Base-by-base conservation (phyloP, 2,113 vertebrate genomes). In the Okapia johnstoni region DNA sequence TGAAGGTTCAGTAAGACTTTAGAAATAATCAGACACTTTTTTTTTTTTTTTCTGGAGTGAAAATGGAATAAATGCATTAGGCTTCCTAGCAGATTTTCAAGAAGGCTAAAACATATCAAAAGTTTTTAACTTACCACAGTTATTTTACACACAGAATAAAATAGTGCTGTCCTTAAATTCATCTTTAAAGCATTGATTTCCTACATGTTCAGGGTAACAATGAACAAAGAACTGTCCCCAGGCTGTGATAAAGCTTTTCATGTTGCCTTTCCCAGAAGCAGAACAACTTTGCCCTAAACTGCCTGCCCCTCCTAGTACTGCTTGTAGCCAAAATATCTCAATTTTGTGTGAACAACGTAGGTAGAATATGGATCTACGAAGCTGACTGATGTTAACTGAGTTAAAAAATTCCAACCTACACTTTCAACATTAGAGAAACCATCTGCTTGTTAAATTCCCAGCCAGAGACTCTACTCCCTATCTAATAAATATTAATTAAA, bases 401-500 rank as follows among this genome's bases (percentile, higher is more conserved):
- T 46, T 96, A 54, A 90, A 90, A 92, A 88, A 76, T 95, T 94
- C 83, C 77, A 88, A 54, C 40, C 85, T 97, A 52, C 14, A 70
- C 76, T 83, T 92, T 94, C 50, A 57, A n/a, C 85, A 91, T 94
- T 96, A 95, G 77, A 77, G 60, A 88, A 96, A 60, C 90, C 96
- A 97, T 97, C 97, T 97, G 95, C 85, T 97, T 91, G 28, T 81
- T 96, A 97, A 97, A 96, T 96, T 85, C 81, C 81, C 93, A 96
- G 54, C 50, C 52, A 80, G 96, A 98, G 94, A 94, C 33, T 26
- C 52, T 90, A 80, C 46, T 89, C 55, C 11, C 12, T 61, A 90
- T 61, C 93, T 97, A 97, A 96, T 97, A 97, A 98, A 97, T 97
- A 97, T 98, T 98, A 97, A 97, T 89, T 61, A 97, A 12, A 96